phyloP scores from a whole-genome alignment of 2,113 vertebrate species.

The Capreolus pygargus region DNA sequence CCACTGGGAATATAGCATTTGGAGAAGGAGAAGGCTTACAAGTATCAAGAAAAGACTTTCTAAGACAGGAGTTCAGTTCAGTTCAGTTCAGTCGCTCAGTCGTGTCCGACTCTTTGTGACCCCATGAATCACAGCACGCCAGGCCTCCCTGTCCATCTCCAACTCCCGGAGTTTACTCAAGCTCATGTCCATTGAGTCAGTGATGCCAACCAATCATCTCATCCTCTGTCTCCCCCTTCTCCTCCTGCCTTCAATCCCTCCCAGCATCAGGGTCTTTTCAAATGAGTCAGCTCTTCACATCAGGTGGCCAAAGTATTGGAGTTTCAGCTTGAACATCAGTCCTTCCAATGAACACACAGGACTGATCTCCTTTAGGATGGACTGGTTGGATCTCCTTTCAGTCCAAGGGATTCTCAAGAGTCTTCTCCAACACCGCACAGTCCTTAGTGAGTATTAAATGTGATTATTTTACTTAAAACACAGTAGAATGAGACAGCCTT shows the following conservation, averaged over 20 bases:
- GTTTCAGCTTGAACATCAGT: neutral
- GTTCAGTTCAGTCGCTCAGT: neutral
- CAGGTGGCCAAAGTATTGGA: neutral
- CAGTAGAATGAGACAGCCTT: too few relatives aligned
- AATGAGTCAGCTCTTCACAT: neutral
- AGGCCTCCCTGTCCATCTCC: neutral
- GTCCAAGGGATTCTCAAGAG: neutral
- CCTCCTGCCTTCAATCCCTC: accelerated
- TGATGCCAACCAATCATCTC: neutral
- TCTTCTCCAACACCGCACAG: neutral
- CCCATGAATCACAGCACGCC: neutral
- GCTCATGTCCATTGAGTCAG: neutral
- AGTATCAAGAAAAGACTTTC: neutral
- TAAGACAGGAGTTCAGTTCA: neutral
- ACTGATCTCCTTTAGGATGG: neutral
- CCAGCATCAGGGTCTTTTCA: neutral
- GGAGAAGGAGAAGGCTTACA: neutral
- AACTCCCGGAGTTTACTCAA: neutral
- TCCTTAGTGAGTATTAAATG: too few relatives aligned
- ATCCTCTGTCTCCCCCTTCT: neutral
- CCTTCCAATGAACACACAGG: neutral
- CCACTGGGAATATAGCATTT: neutral
- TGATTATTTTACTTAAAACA: too few relatives aligned
- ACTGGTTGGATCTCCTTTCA: neutral
- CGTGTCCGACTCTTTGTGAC: accelerated